phyloP scores from a whole-genome alignment of 2,113 vertebrate genomes.

The Callospermophilus lateralis region DNA sequence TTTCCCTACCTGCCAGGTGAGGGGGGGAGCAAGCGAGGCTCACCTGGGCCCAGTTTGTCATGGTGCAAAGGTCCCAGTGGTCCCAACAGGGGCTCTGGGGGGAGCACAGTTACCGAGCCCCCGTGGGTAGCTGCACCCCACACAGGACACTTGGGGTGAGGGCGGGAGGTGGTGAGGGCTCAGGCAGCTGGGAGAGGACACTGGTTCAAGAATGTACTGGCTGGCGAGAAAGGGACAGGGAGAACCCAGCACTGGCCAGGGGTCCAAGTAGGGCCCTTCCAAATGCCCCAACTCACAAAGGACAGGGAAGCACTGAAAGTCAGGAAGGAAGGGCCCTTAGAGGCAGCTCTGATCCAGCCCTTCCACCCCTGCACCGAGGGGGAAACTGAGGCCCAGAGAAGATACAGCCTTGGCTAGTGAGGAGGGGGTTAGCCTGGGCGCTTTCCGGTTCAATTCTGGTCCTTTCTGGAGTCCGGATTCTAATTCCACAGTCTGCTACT shows the following conservation, averaged over 20 bases:
- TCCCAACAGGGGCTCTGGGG: neutral
- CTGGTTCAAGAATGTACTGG: neutral
- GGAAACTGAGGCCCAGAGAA: neutral
- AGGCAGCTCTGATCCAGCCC: neutral
- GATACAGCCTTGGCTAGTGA: fast-evolving
- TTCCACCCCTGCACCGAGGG: neutral
- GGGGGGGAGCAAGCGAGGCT: fast-evolving
- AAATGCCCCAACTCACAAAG: neutral
- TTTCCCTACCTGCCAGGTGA: neutral
- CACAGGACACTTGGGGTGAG: too few species aligned
- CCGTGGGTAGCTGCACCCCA: too few species aligned
- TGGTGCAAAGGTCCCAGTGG: neutral
- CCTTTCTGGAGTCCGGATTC: neutral
- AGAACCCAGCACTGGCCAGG: neutral
- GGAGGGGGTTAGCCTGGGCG: neutral
- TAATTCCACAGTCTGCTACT: neutral
- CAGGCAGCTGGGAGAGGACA: neutral
- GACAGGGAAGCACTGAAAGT: neutral
- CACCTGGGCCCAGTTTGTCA: too few species aligned
- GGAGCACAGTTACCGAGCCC: too few species aligned
- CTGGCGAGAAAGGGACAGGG: neutral
- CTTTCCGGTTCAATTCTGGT: neutral
- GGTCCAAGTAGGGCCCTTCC: neutral
- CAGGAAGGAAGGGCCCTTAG: neutral
- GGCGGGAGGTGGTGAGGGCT: neutral